Base-by-base conservation (phyloP, 2,113 vertebrate genomes). In the Hypomesus transpacificus region DNA sequence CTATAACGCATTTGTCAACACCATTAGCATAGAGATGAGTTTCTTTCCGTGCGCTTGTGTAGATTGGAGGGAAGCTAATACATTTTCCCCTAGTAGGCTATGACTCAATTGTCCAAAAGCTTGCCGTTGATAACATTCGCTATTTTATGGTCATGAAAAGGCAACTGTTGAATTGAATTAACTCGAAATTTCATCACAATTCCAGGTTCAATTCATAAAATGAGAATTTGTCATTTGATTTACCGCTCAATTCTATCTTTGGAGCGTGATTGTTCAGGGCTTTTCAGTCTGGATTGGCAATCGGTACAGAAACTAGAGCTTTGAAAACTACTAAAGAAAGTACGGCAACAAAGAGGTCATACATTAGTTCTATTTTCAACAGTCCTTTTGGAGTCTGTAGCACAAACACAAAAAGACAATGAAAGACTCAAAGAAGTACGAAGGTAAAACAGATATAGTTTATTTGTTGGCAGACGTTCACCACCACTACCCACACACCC, bases 1-100 rank as follows among this genome's bases (percentile, higher is more conserved):
- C 62, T 79, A 77, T 78, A 87, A 78, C 73, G 73, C 84, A 86
- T 89, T 88, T 89, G 88, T 91, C 90, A 90, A 88, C 88, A 84
- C 73, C 73, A 92, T 91, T 92, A 91, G 89, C 89, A 92, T 90
- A 90, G 88, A 91, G 90, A 92, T 89, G 81, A 78, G 85, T 88
- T 89, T 88, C 84, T 71, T 73, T 87, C 80, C 59, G 50, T 75
- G 24, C 61, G 74, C 79, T 80, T 75, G 75, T 65, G 64, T 74
- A 78, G 87, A 82, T 73, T 71, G 75, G 66, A 50, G 64, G 22
- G 58, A 61, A 75, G 80, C 61, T 60, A 76, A 83, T 82, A 54
- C 60, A 51, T 82, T 81, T 77, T 76, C 75, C 57, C 16, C 58
- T 20, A 3, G 3, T 54, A 24, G 24, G 3, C 24, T 26, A 76